phyloP scores from a whole-genome alignment of 92 coral and sea anemone genomes.

The Palythoa grandis region DNA sequence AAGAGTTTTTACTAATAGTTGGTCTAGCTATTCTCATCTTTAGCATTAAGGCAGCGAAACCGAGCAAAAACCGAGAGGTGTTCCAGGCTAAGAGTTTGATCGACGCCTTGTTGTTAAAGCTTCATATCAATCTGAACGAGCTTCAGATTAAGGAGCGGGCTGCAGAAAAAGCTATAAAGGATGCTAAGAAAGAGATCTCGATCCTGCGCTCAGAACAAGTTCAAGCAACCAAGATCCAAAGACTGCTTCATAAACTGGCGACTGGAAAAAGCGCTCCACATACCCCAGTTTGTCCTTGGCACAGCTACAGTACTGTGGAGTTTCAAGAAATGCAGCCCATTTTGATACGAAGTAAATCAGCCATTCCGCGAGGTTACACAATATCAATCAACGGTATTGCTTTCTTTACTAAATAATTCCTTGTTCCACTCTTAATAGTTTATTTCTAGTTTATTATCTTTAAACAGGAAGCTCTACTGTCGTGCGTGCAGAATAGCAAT shows the following conservation, averaged over 20 bases:
- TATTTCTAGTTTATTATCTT: too few species aligned
- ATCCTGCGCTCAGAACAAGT: conserved; percentile 40
- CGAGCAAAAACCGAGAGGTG: conserved; percentile 25
- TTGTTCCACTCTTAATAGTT: too few species aligned
- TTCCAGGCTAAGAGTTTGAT: conserved; percentile 35
- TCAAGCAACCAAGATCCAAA: conserved; percentile 52
- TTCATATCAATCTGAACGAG: conserved; percentile 40
- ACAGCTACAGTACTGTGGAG: conserved; percentile 46
- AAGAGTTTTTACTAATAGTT: background rate
- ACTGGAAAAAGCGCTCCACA: conserved; percentile 1
- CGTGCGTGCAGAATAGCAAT: too few species aligned
- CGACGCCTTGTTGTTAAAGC: conserved; percentile 54
- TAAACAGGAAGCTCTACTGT: too few species aligned
- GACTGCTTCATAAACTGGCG: conserved; percentile 51
- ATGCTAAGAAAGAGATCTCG: conserved; percentile 41
- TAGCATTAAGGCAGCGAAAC: background rate
- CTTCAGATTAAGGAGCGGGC: conserved; percentile 23
- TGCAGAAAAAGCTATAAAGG: conserved; percentile 13
- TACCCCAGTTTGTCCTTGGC: conserved; percentile 43
- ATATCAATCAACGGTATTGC: conserved; percentile 57
- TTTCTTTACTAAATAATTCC: too few species aligned
- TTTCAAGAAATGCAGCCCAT: conserved; percentile 57
- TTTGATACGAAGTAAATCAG: conserved; percentile 54
- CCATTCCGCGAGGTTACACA: conserved; percentile 58
- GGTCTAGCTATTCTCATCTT: background rate